Evolutionary conservation across 1,140 invertebrate species (phyloP).

Genomic region (Ceratina japonica): DNA sequence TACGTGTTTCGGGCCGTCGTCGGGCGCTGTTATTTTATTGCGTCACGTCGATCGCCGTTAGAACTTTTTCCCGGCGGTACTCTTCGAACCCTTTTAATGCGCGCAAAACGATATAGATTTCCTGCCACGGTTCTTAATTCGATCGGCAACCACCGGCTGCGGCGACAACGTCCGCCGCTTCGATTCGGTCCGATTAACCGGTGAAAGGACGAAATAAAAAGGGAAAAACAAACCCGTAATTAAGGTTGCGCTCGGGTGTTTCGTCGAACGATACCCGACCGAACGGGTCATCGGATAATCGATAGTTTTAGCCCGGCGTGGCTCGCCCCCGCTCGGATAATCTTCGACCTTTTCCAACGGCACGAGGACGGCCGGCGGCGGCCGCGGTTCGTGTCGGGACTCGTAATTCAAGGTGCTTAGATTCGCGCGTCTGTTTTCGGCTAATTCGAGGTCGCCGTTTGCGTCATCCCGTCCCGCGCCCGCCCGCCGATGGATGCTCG

Average conservation of each 20-base stretch:
- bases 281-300: slow-evolving; percentile 61
- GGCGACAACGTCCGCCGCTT: slow-evolving; percentile 19
- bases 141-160: slow-evolving; percentile 20
- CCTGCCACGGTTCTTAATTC: slow-evolving; percentile 43
- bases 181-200: slow-evolving; percentile 31
- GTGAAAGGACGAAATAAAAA: slow-evolving; percentile 9
- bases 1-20: too few relatives aligned
- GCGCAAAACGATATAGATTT: slow-evolving; percentile 43
- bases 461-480: slow-evolving; percentile 9
- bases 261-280: slow-evolving; percentile 30
- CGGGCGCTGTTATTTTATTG: too few relatives aligned
- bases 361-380: slow-evolving; percentile 1
- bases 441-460: slow-evolving; percentile 36
- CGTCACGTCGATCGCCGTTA: too few relatives aligned
- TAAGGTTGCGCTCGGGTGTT: slow-evolving; percentile 42
- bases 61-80: neutral
- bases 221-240: slow-evolving; percentile 46
- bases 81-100: neutral
- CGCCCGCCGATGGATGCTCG: neutral
- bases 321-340: slow-evolving; percentile 14
- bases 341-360: slow-evolving; percentile 53
- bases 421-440: slow-evolving; percentile 15
- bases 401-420: slow-evolving; percentile 25
- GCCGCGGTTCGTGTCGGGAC: slow-evolving; percentile 39
- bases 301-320: slow-evolving; percentile 51